Conservation (phyloP, 1,140 invertebrate genomes). For the Anadara kagoshimensis region DNA sequence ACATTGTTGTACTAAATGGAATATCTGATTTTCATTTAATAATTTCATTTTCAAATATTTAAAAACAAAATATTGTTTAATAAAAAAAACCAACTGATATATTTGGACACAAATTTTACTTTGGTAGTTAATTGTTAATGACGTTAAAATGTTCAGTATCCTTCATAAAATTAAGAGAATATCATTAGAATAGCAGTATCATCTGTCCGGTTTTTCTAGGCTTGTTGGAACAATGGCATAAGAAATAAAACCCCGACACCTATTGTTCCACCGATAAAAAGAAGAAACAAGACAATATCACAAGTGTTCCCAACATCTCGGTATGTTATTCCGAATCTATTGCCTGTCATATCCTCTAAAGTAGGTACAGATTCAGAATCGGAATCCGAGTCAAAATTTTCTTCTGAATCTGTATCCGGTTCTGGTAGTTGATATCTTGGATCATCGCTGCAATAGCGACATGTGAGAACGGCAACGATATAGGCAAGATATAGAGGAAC, state of each 20-base stretch:
- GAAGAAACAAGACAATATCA: constrained; percentile 34
- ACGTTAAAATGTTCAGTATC: too few species aligned
- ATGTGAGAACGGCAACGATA: constrained; percentile 35
- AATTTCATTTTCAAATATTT: too few species aligned
- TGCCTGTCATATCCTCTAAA: constrained; percentile 2
- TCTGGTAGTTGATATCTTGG: constrained; percentile 5
- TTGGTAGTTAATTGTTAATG: too few species aligned
- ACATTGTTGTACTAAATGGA: too few species aligned
- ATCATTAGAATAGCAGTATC: too few species aligned
- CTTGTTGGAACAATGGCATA: constrained; percentile 11
- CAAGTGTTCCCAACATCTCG: constrained; percentile 29
- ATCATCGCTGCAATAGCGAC: constrained; percentile 28
- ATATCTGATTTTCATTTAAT: too few species aligned
- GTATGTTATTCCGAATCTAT: constrained; percentile 33
- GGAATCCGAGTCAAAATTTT: background rate
- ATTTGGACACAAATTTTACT: too few species aligned
- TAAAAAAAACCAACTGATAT: too few species aligned
- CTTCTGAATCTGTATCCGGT: background rate
- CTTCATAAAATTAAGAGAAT: too few species aligned
- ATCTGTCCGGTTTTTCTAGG: too few species aligned
- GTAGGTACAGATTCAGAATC: background rate
- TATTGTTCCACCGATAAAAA: constrained; percentile 30
- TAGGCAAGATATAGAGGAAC: constrained; percentile 21
- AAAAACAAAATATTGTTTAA: too few species aligned
- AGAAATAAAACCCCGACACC: constrained; percentile 20